phyloP scores from a whole-genome alignment of 2,113 vertebrate genomes.

The Muscicapa adusta region DNA sequence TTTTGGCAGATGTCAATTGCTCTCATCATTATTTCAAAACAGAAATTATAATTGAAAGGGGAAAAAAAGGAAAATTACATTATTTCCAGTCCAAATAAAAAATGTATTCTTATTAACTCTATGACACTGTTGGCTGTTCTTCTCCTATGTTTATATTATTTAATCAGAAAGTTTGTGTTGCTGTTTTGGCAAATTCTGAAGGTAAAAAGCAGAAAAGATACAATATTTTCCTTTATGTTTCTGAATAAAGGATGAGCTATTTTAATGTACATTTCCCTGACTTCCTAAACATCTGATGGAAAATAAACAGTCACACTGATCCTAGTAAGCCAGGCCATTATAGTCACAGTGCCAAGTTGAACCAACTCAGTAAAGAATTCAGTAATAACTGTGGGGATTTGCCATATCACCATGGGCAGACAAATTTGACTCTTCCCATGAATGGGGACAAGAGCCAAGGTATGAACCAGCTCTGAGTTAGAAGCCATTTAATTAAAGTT shows the following conservation, averaged over 20 bases:
- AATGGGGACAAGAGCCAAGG: background rate
- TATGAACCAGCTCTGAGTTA: background rate
- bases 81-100: background rate
- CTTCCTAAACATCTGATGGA: background rate
- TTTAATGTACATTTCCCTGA: background rate
- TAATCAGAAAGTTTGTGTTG: background rate
- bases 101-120: background rate
- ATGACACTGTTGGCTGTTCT: background rate
- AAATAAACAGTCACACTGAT: background rate
- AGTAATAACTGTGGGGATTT: background rate
- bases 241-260: background rate
- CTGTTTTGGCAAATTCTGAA: background rate
- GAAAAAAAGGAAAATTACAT: background rate
- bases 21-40: background rate
- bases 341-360: background rate
- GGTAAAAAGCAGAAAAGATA: background rate
- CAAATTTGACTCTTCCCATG: background rate
- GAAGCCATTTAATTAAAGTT: slow-evolving; percentile 41
- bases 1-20: background rate
- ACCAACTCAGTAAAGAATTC: background rate
- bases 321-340: background rate
- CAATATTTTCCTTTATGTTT: background rate
- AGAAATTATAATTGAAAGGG: background rate
- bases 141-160: background rate
- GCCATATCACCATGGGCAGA: background rate